Evolutionary conservation across 2,888 invertebrate genomes (phyloP).

Genomic region (Xestia rhomboidea): DNA sequence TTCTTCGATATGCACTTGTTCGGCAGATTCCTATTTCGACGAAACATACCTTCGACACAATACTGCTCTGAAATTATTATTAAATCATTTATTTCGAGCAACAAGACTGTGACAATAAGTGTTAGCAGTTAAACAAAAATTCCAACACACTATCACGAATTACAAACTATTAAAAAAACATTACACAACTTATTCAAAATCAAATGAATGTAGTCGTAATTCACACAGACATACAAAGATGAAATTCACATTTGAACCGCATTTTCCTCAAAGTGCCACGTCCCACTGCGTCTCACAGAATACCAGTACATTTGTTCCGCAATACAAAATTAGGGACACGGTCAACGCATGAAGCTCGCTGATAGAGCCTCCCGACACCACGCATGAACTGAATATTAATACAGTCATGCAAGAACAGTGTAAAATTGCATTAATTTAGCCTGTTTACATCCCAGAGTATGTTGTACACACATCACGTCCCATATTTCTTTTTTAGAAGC

Average conservation of each 20-base stretch:
- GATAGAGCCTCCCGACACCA: slow-evolving; percentile 54
- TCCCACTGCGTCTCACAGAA: slow-evolving; percentile 9
- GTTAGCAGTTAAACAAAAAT: too few species aligned
- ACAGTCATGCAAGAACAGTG: slow-evolving; percentile 60
- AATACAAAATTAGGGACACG: slow-evolving; percentile 63
- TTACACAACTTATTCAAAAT: slow-evolving; percentile 15
- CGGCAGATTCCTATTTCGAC: too few species aligned
- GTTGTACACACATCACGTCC: slow-evolving; percentile 25
- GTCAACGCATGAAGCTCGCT: slow-evolving; percentile 55
- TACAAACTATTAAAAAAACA: not conserved
- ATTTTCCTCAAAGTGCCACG: slow-evolving; percentile 45
- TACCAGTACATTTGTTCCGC: slow-evolving; percentile 54
- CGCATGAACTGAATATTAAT: slow-evolving; percentile 65
- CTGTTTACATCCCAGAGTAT: slow-evolving; percentile 52
- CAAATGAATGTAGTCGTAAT: slow-evolving; percentile 39
- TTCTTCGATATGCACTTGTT: too few species aligned
- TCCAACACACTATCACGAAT: not conserved
- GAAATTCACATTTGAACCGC: slow-evolving; percentile 41
- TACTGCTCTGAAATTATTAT: too few species aligned
- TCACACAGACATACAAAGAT: slow-evolving; percentile 26
- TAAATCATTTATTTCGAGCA: too few species aligned
- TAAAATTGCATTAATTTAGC: slow-evolving; percentile 67
- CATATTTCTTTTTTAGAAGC: slow-evolving; percentile 11
- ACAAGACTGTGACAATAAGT: too few species aligned
- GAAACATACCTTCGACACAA: too few species aligned